A percentile compares a stretch with the other conserved stretches of the same genome.
These are phyloP conservation scores for Eurystomus glaucurus DNA, from an alignment of 2,797 vertebrate species.

Conservation along the genomic window DNA sequence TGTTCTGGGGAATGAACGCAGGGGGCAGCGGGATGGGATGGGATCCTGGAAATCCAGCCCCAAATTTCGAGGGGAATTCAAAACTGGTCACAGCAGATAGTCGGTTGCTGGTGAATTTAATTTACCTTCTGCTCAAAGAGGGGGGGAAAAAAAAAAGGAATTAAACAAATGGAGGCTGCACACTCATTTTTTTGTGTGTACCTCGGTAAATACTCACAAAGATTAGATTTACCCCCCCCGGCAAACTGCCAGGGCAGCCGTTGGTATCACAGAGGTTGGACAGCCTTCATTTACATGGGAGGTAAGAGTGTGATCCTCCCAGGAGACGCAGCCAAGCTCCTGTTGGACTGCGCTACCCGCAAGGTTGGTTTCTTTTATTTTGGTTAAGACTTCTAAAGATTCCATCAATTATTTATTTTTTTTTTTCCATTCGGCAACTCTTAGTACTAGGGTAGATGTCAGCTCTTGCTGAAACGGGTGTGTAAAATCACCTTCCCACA, in stretches of 20 bases:
- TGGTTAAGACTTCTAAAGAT: not conserved
- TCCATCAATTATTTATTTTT: accelerated
- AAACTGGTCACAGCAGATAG: not conserved
- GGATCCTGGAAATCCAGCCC: not conserved
- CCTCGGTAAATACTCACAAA: slow-evolving; percentile 1
- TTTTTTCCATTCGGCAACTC: not conserved
- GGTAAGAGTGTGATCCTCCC: not conserved
- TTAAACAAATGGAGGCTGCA: not conserved
- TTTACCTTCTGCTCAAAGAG: not conserved
- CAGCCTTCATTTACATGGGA: not conserved
- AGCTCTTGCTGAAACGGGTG: not conserved
- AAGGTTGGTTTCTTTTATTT: not conserved
- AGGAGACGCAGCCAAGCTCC: not conserved
- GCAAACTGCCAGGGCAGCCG: not conserved
- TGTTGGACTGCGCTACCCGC: not conserved
- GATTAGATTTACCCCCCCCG: not conserved
- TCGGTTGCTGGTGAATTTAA: not conserved
- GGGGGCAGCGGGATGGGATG: not conserved
- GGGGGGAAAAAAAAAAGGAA: not conserved
- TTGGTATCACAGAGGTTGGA: not conserved
- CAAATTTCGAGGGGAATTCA: not conserved
- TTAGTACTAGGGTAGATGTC: not conserved
- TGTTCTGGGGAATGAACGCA: not conserved
- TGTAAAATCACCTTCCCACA: not conserved
- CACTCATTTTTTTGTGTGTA: not conserved